These are phyloP conservation scores for Drosophila arawakana DNA, from an alignment of 1,140 invertebrate species.

Conservation along the genomic window DNA sequence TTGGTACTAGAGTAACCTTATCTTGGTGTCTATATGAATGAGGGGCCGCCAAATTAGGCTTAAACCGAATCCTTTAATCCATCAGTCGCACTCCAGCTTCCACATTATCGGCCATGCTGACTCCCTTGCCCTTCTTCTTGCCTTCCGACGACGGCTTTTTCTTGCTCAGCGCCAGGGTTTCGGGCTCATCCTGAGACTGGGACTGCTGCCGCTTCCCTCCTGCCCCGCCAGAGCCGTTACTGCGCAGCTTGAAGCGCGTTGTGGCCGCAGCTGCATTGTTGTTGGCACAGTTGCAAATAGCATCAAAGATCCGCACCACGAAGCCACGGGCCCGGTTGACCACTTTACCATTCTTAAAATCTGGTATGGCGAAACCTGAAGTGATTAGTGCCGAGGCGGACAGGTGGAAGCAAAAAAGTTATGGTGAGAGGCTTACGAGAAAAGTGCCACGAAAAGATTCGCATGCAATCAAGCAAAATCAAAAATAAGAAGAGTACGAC, in stretches of 20 bases:
- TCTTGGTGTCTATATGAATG: not conserved
- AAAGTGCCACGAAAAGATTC: slow-evolving; percentile 49
- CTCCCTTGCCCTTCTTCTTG: slow-evolving; percentile 69
- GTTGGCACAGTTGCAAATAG: slow-evolving; percentile 87
- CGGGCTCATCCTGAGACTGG: slow-evolving; percentile 63
- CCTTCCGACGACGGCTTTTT: slow-evolving; percentile 62
- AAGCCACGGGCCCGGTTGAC: slow-evolving; percentile 86
- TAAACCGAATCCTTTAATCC: slow-evolving; percentile 41
- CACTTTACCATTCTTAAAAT: slow-evolving; percentile 86
- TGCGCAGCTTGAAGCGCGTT: slow-evolving; percentile 75
- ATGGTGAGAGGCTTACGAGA: slow-evolving; percentile 54
- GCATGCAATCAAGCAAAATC: slow-evolving; percentile 47
- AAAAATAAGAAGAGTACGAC: not conserved
- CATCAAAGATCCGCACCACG: slow-evolving; percentile 86
- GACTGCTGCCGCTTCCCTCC: slow-evolving; percentile 65
- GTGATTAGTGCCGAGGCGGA: slow-evolving; percentile 56
- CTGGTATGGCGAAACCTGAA: slow-evolving; percentile 84
- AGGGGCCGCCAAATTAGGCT: not conserved
- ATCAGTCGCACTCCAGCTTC: slow-evolving; percentile 69
- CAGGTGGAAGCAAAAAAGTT: slow-evolving; percentile 47
- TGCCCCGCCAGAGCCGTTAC: slow-evolving; percentile 51
- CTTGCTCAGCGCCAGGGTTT: slow-evolving; percentile 65
- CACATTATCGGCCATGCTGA: slow-evolving; percentile 71
- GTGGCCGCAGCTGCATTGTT: slow-evolving; percentile 85
- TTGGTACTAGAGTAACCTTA: not conserved